Percentiles rank a stretch among this genome's conserved stretches.
Conservation (phyloP, 2,797 vertebrate genomes). For the Melanotaenia parkinsoni region DNA sequence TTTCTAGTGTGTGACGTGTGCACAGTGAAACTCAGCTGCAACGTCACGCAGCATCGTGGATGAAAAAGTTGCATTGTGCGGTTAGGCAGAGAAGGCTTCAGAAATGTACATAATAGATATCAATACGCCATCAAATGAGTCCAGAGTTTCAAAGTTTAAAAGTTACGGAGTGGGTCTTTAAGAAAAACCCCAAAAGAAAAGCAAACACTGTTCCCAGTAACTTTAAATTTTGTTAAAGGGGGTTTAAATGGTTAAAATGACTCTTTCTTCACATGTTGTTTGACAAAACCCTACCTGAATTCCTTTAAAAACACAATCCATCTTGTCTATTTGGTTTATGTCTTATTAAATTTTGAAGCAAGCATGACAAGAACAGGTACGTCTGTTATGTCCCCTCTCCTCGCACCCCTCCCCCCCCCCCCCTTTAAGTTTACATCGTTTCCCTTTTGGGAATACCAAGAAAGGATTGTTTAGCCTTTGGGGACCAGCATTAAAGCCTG, state of each 20-base stretch:
- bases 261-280: constrained; percentile 22
- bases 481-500: constrained; percentile 41
- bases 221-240: not conserved
- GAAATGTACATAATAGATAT: no score
- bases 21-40: no score
- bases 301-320: constrained; percentile 38
- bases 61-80: no score
- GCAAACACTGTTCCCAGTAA: no score
- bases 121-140: no score
- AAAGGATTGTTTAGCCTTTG: constrained; percentile 42
- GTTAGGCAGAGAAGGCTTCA: no score
- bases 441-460: constrained; percentile 44
- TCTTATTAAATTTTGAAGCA: constrained; percentile 77
- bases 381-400: constrained; percentile 47
- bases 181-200: no score
- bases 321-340: constrained; percentile 77
- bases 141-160: no score
- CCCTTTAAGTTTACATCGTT: constrained; percentile 55
- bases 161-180: no score
- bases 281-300: constrained; percentile 22
- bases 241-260: constrained; percentile 21
- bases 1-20: no score
- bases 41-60: no score
- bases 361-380: constrained; percentile 64
- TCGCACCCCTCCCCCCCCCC: constrained; percentile 19